These are phyloP conservation scores for Ctenosaura bakeri DNA, from an alignment of 2,797 vertebrate species.

Conservation along the genomic window DNA sequence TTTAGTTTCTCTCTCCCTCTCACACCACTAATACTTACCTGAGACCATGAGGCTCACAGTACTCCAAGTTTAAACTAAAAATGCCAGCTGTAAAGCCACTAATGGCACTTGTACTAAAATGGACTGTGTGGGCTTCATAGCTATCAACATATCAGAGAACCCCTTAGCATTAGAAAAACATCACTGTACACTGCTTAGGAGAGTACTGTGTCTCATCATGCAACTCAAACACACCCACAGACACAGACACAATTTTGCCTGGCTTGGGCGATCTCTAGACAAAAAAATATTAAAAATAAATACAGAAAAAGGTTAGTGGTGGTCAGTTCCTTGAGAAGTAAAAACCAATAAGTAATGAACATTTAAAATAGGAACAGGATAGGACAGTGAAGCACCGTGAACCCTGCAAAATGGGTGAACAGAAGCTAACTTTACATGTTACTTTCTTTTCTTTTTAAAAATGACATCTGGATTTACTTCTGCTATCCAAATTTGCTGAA, in stretches of 20 bases:
- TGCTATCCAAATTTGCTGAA: conserved; percentile 12
- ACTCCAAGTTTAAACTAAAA: not conserved
- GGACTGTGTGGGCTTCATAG: not conserved
- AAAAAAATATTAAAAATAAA: conserved; percentile 16
- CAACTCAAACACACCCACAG: not conserved
- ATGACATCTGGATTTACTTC: not conserved
- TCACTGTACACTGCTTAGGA: not conserved
- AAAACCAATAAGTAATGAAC: not conserved
- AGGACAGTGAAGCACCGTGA: not conserved
- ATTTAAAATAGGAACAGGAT: not conserved
- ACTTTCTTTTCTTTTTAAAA: not conserved
- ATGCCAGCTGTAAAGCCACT: not conserved
- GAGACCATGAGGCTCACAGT: not conserved
- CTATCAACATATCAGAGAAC: not conserved
- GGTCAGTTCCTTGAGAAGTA: not conserved
- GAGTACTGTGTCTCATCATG: not conserved
- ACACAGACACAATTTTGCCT: not conserved
- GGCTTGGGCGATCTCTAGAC: not conserved
- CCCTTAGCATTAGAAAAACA: not conserved
- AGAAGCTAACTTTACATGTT: not conserved
- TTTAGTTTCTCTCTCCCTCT: not conserved
- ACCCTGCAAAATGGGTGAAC: not conserved
- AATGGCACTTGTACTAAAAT: not conserved
- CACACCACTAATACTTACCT: not conserved
- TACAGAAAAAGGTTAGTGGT: not conserved